A percentile compares a stretch with the other conserved stretches of the same genome.
These are phyloP conservation scores for Kobus ellipsiprymnus DNA, from an alignment of 2,113 vertebrate species.

Conservation along the genomic window DNA sequence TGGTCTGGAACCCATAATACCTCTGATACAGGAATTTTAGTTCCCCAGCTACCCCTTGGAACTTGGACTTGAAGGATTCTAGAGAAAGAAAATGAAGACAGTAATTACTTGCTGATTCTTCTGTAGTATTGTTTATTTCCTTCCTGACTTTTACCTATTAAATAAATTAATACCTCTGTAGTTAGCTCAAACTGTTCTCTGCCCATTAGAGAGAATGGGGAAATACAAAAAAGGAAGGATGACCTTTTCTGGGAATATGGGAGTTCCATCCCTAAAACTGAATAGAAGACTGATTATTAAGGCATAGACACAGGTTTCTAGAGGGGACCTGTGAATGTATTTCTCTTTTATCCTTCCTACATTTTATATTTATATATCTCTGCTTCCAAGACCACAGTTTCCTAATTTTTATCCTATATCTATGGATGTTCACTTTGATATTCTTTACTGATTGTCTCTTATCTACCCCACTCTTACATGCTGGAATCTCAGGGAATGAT, in stretches of 20 bases:
- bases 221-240: background rate
- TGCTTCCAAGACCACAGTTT: background rate
- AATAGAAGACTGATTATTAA: background rate
- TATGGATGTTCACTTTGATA: background rate
- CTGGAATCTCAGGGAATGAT: background rate
- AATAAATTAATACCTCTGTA: background rate
- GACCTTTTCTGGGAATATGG: background rate
- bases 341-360: background rate
- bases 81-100: background rate
- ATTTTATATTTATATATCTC: background rate
- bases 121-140: background rate
- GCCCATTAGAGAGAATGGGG: background rate
- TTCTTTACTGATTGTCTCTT: background rate
- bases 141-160: background rate
- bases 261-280: background rate
- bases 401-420: background rate
- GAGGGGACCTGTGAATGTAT: background rate
- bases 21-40: background rate
- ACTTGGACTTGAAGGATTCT: background rate
- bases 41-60: background rate
- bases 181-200: background rate
- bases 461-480: background rate
- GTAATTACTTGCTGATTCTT: background rate
- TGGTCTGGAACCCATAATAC: background rate
- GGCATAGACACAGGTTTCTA: background rate